Conservation (phyloP, 2,113 vertebrate genomes). For the Phrynocephalus versicolor region DNA sequence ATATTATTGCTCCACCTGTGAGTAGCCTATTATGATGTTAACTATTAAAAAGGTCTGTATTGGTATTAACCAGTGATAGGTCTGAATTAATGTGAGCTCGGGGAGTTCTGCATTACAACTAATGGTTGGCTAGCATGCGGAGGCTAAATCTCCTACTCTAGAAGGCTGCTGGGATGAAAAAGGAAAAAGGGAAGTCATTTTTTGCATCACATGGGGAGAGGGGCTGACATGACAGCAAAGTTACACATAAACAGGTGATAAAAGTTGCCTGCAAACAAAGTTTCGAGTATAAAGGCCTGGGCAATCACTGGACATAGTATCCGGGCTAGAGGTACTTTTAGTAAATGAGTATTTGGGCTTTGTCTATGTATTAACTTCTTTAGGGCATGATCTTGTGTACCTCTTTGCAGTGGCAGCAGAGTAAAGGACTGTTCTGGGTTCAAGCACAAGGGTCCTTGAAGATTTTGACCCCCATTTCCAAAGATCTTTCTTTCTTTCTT, state of each 20-base stretch:
- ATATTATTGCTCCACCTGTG: background rate
- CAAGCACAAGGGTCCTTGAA: too few species aligned
- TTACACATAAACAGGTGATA: constrained; percentile 3
- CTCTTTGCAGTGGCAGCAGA: background rate
- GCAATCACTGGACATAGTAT: background rate
- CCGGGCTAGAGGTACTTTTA: background rate
- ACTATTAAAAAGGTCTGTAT: background rate
- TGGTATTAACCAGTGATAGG: background rate
- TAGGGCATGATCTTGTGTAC: background rate
- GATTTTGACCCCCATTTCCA: too few species aligned
- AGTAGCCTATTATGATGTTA: background rate
- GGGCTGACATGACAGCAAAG: background rate
- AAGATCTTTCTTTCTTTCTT: too few species aligned
- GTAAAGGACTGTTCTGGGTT: too few species aligned
- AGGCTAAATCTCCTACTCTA: background rate
- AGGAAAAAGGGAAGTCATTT: background rate
- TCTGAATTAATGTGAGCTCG: too few species aligned
- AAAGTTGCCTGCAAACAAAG: background rate
- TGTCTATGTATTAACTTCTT: constrained; percentile 20
- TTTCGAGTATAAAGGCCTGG: background rate
- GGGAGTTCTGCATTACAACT: background rate
- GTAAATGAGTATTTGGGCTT: constrained; percentile 7
- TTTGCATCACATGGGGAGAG: background rate
- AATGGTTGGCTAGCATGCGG: background rate
- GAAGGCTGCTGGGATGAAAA: background rate